A percentile compares a stretch with the other conserved stretches of the same genome.
These are phyloP conservation scores for Proctacanthus coquilletti DNA, from an alignment of 1,140 invertebrate genomes.

Conservation along the genomic window DNA sequence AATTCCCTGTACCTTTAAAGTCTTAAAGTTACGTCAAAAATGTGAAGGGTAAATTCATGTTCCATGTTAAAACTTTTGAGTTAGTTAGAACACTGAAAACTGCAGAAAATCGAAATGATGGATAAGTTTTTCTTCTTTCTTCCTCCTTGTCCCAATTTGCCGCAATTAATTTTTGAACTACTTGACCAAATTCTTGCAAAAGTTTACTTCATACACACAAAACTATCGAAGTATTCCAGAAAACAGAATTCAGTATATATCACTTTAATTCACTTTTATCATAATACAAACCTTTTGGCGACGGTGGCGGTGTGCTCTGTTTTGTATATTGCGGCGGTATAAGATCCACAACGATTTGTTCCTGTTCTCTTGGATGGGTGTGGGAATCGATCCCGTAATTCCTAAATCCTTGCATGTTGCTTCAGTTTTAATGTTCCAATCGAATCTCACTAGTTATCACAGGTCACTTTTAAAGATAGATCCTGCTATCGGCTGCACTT, in stretches of 20 bases:
- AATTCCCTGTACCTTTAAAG: too few species aligned
- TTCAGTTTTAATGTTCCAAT: neutral
- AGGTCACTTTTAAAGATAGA: conserved; percentile 5
- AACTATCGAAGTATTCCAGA: neutral
- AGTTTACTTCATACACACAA: too few species aligned
- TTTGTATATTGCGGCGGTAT: conserved; percentile 26
- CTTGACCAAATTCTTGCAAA: too few species aligned
- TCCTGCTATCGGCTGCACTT: too few species aligned
- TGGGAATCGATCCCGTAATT: conserved; percentile 20
- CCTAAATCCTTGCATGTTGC: conserved; percentile 27
- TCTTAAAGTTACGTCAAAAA: too few species aligned
- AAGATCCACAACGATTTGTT: conserved; percentile 26
- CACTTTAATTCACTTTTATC: neutral
- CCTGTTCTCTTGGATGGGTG: conserved; percentile 19
- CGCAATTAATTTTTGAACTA: neutral
- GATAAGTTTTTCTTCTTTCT: too few species aligned
- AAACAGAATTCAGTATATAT: neutral
- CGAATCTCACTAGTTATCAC: neutral
- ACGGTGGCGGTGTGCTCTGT: conserved; percentile 26
- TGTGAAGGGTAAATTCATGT: too few species aligned
- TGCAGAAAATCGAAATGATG: too few species aligned
- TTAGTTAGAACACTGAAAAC: too few species aligned
- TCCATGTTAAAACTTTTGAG: too few species aligned
- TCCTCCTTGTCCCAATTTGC: neutral
- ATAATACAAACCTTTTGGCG: conserved; percentile 26